Conservation (phyloP, 2,797 vertebrate genomes). For the Miichthys miiuy region DNA sequence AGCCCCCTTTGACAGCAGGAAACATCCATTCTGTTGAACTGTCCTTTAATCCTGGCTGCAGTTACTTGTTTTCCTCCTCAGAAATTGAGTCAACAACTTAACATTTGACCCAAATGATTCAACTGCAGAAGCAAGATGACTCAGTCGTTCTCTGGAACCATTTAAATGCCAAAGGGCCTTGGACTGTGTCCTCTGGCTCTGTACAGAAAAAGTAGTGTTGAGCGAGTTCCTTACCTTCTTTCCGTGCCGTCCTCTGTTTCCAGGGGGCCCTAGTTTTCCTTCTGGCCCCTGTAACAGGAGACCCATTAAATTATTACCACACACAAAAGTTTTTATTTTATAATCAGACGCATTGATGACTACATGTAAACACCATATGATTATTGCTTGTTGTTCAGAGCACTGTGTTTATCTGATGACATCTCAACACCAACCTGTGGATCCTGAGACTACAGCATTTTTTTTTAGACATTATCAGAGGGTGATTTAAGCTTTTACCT, state of each 20-base stretch:
- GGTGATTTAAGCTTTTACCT: background rate
- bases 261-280: constrained; percentile 89
- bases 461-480: background rate
- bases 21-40: background rate
- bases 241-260: constrained; percentile 91
- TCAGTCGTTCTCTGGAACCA: constrained; percentile 14
- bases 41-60: background rate
- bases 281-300: constrained; percentile 89
- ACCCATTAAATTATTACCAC: background rate
- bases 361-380: background rate
- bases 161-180: background rate
- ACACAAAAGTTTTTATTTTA: background rate
- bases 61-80: constrained; percentile 15
- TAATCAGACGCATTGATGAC: background rate
- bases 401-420: background rate
- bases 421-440: background rate
- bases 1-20: background rate
- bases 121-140: constrained; percentile 9
- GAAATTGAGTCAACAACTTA: constrained; percentile 5
- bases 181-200: background rate
- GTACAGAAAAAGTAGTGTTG: background rate
- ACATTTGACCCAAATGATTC: background rate
- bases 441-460: background rate
- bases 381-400: background rate
- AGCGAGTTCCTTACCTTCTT: constrained; percentile 88